A percentile compares a stretch with the other conserved stretches of the same genome.
Evolutionary conservation across 1,140 invertebrate species (phyloP).

Genomic region (Arion vulgaris): DNA sequence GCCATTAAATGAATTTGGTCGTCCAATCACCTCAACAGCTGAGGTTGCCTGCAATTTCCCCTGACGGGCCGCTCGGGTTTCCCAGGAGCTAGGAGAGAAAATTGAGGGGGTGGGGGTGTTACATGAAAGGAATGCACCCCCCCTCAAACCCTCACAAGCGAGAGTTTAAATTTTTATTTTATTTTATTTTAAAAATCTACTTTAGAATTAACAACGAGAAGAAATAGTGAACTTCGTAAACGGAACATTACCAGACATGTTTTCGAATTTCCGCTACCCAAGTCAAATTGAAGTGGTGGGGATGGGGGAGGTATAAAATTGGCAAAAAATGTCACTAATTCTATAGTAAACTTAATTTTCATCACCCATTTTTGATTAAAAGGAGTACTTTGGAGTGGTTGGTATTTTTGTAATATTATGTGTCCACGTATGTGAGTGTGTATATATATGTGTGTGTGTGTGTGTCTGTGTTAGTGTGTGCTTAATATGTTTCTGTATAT

Average conservation of each 20-base stretch:
- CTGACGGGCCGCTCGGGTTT: background rate
- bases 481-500: too few species aligned
- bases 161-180: background rate
- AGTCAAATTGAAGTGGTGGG: background rate
- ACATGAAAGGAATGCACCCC: background rate
- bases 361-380: background rate
- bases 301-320: background rate
- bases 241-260: background rate
- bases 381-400: background rate
- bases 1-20: conserved; percentile 9
- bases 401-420: background rate
- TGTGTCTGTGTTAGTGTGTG: too few species aligned
- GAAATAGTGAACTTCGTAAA: background rate
- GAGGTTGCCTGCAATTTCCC: background rate
- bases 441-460: background rate
- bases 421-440: background rate
- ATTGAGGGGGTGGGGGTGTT: background rate
- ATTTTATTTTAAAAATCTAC: background rate
- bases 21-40: background rate
- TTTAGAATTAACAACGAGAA: background rate
- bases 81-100: background rate
- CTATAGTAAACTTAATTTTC: background rate
- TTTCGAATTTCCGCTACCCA: background rate
- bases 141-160: background rate
- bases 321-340: background rate